phyloP scores from a whole-genome alignment of 2,113 vertebrate species.

The Sorex araneus region DNA sequence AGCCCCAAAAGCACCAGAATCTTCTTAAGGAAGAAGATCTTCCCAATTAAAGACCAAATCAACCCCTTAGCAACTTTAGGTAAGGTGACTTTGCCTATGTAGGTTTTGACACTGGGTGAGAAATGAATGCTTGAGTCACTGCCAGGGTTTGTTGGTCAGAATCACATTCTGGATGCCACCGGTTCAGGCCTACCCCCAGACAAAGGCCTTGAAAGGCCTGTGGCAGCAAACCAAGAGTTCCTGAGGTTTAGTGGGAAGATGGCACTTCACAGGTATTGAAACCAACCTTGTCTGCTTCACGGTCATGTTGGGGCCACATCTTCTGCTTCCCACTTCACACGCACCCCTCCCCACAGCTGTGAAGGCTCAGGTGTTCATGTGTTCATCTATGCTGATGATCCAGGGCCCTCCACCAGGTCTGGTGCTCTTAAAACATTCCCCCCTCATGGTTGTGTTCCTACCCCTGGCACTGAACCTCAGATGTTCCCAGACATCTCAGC shows the following conservation, averaged over 20 bases:
- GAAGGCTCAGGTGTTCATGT: slow-evolving; percentile 25
- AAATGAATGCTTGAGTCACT: slow-evolving; percentile 40
- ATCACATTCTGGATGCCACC: neutral
- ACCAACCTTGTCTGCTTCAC: neutral
- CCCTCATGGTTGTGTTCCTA: slow-evolving; percentile 3
- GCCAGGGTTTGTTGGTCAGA: neutral
- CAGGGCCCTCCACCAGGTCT: neutral
- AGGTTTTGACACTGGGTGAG: slow-evolving; percentile 39
- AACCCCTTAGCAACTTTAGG: slow-evolving; percentile 1
- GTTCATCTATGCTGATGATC: neutral
- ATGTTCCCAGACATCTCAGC: neutral
- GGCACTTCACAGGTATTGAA: neutral
- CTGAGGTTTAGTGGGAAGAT: neutral
- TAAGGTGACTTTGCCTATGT: slow-evolving; percentile 39
- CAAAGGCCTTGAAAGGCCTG: neutral
- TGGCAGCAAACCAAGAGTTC: slow-evolving; percentile 13
- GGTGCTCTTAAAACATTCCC: slow-evolving; percentile 6
- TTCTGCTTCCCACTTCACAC: neutral
- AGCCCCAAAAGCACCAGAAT: too few relatives aligned
- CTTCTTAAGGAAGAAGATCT: neutral
- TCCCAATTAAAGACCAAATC: neutral
- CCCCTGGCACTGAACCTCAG: slow-evolving; percentile 19
- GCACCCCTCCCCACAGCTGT: neutral
- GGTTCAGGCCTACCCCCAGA: neutral
- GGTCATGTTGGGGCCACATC: slow-evolving; percentile 26